A percentile compares a stretch with the other conserved stretches of the same genome.
phyloP scores from a whole-genome alignment of 2,113 vertebrate species.

The Notothenia rossii region DNA sequence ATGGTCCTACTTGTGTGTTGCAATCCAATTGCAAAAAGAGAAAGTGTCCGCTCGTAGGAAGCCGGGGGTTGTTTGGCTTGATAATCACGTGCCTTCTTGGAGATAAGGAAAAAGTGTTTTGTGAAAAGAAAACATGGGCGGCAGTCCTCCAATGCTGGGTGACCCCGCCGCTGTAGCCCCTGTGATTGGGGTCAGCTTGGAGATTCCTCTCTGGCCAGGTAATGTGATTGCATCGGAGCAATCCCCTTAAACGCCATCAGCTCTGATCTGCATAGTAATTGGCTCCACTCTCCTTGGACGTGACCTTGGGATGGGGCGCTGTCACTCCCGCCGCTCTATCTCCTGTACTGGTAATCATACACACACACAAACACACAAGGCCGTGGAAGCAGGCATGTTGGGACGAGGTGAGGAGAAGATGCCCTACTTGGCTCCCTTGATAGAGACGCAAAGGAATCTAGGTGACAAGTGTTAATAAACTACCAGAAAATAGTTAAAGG shows the following conservation, averaged over 20 bases:
- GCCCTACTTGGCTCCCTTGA: slow-evolving; percentile 39
- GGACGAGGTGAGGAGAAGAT: slow-evolving; percentile 45
- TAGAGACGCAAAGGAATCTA: slow-evolving; percentile 31
- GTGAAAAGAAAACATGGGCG: slow-evolving; percentile 81
- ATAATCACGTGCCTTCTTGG: slow-evolving; percentile 78
- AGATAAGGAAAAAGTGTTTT: slow-evolving; percentile 84
- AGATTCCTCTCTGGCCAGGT: slow-evolving; percentile 94
- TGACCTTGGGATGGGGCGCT: slow-evolving; percentile 92
- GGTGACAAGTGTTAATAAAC: slow-evolving; percentile 72
- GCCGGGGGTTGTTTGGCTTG: slow-evolving; percentile 81
- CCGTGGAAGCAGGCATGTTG: slow-evolving; percentile 29
- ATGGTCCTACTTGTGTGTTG: slow-evolving; percentile 5
- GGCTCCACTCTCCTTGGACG: slow-evolving; percentile 92
- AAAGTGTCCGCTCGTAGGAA: slow-evolving; percentile 47
- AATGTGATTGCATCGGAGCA: slow-evolving; percentile 98
- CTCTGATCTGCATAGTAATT: slow-evolving; percentile 99
- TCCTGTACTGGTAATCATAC: slow-evolving; percentile 78
- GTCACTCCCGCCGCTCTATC: slow-evolving; percentile 86
- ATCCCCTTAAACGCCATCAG: slow-evolving; percentile 96
- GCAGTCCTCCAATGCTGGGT: slow-evolving; percentile 73
- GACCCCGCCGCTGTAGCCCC: slow-evolving; percentile 84
- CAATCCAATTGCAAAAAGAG: slow-evolving; percentile 49
- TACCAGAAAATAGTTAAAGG: slow-evolving; percentile 42
- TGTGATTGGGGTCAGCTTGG: slow-evolving; percentile 94
- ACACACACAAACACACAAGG: slow-evolving; percentile 6